These are phyloP conservation scores for Alouatta caraya DNA, from an alignment of 2,797 vertebrate genomes.

Conservation along the genomic window DNA sequence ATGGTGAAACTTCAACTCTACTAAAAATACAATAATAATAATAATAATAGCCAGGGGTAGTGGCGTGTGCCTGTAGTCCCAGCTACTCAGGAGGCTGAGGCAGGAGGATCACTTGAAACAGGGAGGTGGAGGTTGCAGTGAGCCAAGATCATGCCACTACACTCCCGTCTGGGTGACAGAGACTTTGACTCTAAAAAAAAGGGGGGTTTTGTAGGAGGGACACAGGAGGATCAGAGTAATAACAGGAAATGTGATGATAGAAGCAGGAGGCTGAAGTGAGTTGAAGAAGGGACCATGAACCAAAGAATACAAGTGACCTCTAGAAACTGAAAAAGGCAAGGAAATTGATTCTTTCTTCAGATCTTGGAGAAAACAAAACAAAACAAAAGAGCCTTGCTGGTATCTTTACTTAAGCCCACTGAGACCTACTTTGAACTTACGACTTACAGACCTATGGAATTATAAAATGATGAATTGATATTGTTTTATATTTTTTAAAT, in stretches of 20 bases:
- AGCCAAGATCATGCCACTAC: too few species aligned
- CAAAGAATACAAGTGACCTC: background rate
- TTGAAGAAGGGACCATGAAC: background rate
- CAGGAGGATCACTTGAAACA: too few species aligned
- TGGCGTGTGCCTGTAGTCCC: too few species aligned
- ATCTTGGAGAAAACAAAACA: background rate
- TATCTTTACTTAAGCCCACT: background rate
- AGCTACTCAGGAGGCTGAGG: too few species aligned
- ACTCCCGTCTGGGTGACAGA: too few species aligned
- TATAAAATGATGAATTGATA: background rate
- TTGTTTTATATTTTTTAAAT: background rate
- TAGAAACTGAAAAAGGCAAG: background rate
- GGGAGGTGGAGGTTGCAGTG: too few species aligned
- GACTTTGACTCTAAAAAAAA: too few species aligned
- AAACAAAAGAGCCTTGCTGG: background rate
- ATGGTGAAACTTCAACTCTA: too few species aligned
- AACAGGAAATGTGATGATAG: background rate
- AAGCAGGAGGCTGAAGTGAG: background rate
- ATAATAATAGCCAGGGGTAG: too few species aligned
- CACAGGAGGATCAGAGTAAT: background rate
- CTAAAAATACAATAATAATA: too few species aligned
- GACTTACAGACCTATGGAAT: background rate
- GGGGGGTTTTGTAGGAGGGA: background rate
- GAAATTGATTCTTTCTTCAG: background rate
- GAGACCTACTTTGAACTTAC: background rate